Conservation (phyloP, 2,113 vertebrate genomes). For the Genyomyrus donnyi region DNA sequence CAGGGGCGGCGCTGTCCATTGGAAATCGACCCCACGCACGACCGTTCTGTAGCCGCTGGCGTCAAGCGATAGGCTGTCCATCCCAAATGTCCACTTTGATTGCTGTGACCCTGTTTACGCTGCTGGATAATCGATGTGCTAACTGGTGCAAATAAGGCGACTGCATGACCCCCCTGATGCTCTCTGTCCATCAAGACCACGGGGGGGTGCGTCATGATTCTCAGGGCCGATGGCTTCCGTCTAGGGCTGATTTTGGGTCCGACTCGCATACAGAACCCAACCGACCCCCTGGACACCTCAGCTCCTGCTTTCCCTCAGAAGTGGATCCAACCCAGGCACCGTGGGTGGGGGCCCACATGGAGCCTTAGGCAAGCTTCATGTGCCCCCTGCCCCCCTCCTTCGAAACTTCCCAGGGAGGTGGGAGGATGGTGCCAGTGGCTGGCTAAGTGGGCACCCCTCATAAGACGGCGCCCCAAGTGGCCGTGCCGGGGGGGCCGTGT, state of each 20-base stretch:
- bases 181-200: not conserved
- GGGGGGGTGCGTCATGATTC: not conserved
- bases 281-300: not conserved
- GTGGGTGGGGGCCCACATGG: not conserved
- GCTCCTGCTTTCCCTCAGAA: not conserved
- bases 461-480: not conserved
- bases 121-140: constrained; percentile 32
- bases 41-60: constrained; percentile 7
- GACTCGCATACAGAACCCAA: not conserved
- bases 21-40: constrained; percentile 16
- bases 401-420: not conserved
- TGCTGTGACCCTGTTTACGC: constrained; percentile 26
- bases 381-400: not conserved
- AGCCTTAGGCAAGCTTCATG: not conserved
- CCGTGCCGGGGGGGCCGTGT: not conserved
- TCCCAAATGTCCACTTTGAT: constrained; percentile 31
- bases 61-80: not conserved
- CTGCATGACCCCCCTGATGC: not conserved
- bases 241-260: not conserved
- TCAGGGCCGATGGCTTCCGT: not conserved
- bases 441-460: not conserved
- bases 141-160: constrained; percentile 27
- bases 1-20: not conserved
- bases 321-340: not conserved
- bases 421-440: not conserved